Evolutionary conservation across 2,888 invertebrate species (phyloP).

Genomic region (Apamea crenata): DNA sequence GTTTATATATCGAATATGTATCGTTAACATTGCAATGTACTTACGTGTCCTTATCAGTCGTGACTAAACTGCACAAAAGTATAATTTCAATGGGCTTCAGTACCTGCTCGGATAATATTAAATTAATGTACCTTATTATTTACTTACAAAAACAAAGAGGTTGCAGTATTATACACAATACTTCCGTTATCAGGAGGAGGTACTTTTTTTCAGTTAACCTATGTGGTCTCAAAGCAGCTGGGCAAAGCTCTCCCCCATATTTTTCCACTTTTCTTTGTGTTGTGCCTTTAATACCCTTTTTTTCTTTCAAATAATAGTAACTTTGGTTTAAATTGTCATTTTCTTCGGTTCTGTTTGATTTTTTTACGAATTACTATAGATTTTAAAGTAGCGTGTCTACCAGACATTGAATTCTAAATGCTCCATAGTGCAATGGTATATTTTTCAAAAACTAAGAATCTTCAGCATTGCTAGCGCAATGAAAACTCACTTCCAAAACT

Average conservation of each 20-base stretch:
- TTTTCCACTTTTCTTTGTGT: not conserved
- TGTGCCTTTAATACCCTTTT: not conserved
- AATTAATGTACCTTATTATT: conserved; percentile 10
- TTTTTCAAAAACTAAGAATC: not conserved
- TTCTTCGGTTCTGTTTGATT: not conserved
- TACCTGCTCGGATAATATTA: conserved; percentile 4
- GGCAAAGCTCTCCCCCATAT: not conserved
- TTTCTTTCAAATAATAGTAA: not conserved
- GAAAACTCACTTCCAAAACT: not conserved
- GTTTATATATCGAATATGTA: conserved; percentile 42
- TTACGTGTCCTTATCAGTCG: conserved; percentile 63
- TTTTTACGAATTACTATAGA: not conserved
- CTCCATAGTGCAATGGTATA: not conserved
- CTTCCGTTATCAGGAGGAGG: not conserved
- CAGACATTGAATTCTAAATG: not conserved
- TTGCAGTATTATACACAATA: not conserved
- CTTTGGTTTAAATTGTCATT: not conserved
- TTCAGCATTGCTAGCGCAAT: not conserved
- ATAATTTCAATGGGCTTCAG: conserved; percentile 37
- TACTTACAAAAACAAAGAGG: not conserved
- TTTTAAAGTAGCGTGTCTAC: not conserved
- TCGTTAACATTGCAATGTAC: conserved; percentile 48
- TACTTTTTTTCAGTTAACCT: not conserved
- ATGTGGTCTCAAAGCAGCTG: not conserved
- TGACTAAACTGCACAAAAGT: conserved; percentile 64